phyloP scores from a whole-genome alignment of 2,113 vertebrate genomes.

The Ailuropoda melanoleuca region DNA sequence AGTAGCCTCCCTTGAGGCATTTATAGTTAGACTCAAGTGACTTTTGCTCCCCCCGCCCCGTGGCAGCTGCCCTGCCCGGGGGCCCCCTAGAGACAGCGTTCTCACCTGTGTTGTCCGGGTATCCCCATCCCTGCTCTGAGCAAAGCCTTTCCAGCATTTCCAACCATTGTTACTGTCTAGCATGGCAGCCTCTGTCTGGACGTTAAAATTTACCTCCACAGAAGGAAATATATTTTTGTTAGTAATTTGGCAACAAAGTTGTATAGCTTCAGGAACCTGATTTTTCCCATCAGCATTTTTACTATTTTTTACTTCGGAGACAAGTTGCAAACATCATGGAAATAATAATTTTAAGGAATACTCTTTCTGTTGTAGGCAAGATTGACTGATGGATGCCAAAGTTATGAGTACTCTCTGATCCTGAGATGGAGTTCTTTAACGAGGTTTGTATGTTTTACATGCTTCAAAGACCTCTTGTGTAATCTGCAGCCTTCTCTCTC shows the following conservation, averaged over 20 bases:
- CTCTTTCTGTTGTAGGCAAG: not conserved
- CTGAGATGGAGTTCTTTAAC: not conserved
- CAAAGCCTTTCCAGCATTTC: not conserved
- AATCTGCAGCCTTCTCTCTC: too few species aligned
- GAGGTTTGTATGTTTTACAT: not conserved
- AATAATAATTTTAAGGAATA: not conserved
- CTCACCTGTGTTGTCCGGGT: not conserved
- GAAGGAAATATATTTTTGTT: slow-evolving; percentile 22
- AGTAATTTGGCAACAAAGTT: not conserved
- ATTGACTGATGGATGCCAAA: not conserved
- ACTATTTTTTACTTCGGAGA: not conserved
- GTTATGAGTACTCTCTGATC: not conserved
- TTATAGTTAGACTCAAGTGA: not conserved
- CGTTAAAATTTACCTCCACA: not conserved
- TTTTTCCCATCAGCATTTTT: not conserved
- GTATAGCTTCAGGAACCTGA: not conserved
- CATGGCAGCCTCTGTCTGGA: not conserved
- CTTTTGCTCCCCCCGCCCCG: not conserved
- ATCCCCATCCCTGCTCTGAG: not conserved
- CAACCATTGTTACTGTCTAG: not conserved
- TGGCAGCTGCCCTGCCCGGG: not conserved
- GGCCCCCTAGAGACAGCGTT: not conserved
- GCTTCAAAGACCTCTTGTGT: too few species aligned
- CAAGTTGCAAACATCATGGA: not conserved
- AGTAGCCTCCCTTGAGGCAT: not conserved